These are phyloP conservation scores for Astyanax mexicanus DNA, from an alignment of 2,797 vertebrate species.

Conservation along the genomic window DNA sequence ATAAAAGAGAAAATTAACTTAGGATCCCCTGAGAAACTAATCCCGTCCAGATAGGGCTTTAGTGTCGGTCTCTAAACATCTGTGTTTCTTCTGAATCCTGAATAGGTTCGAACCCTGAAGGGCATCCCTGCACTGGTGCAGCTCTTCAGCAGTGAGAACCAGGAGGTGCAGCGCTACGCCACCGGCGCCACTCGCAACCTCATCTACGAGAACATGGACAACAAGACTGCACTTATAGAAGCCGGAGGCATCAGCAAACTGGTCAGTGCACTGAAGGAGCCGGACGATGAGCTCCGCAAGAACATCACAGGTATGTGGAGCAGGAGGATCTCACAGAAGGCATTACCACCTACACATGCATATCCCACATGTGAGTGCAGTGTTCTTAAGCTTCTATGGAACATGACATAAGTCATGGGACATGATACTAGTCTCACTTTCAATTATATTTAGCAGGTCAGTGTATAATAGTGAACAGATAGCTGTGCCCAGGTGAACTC, in stretches of 20 bases:
- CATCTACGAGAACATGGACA: conserved; percentile 91
- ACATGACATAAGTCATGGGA: too few species aligned
- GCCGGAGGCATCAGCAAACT: conserved; percentile 88
- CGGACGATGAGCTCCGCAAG: conserved; percentile 91
- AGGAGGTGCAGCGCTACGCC: conserved; percentile 92
- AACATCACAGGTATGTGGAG: conserved; percentile 96
- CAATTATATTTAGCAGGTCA: too few species aligned
- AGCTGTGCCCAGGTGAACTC: background rate
- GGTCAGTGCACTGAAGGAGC: conserved; percentile 81
- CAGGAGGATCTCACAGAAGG: too few species aligned
- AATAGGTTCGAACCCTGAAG: conserved; percentile 86
- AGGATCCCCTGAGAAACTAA: too few species aligned
- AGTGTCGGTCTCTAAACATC: background rate
- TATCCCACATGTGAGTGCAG: too few species aligned
- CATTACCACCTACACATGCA: too few species aligned
- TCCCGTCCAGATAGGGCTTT: too few species aligned
- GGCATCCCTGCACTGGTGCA: conserved; percentile 88
- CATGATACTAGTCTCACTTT: too few species aligned
- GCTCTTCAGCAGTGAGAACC: conserved; percentile 90
- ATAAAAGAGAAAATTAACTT: too few species aligned
- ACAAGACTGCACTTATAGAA: conserved; percentile 90
- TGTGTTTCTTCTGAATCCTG: background rate
- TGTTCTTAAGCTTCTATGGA: too few species aligned
- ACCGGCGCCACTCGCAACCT: conserved; percentile 94
- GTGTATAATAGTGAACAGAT: too few species aligned